Base-by-base conservation (phyloP, 1,140 invertebrate genomes). In the Ceratina australensis region DNA sequence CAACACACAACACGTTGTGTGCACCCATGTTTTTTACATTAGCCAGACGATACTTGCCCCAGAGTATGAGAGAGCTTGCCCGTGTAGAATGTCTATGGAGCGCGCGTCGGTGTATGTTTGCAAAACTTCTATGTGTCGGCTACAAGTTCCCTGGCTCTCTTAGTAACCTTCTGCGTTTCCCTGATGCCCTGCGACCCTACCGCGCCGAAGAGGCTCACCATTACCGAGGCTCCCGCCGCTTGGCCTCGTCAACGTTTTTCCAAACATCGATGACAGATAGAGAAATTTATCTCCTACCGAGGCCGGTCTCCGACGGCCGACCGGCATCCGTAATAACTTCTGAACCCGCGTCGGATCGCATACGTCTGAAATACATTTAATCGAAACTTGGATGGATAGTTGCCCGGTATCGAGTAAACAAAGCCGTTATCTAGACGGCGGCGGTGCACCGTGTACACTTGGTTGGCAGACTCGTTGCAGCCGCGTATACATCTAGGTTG, bases 11-110 rank as follows among this genome's bases (percentile, higher is more conserved):
- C 87, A 85, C 82, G 84, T 85, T 87, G 85, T 83, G 73, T 86
- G 84, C 85, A 65, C 78, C 72, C 85, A 92, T 92, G 88, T 90
- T 92, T 92, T 90, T 91, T 91, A 87, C 89, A 92, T 87, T 88
- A 89, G 89, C 91, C 91, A 92, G 91, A 92, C 91, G 89, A 90
- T 90, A 89, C 89, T 90, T 87, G 86, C 72, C 74, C 77, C 78
- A 64, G 81, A 80, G 76, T 86, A 85, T 85, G 82, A 81, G 83
- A 79, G 83, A 84, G 74, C 49, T 54, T 57, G 75, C 72, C 60
- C 22, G 79, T 73, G 74, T 84, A 75, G 76, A 85, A 84, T 72
- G 83, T 69, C 79, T 56, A 76, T 81, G 76, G 68, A 57, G 16
- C 54, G 33, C 54, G 54, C 72, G 60, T 75, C 52, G 20, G 73